Evolutionary conservation across 2,113 vertebrate species (phyloP), one percentile per base, ranked within the genome.

Genomic region (Malaclemys terrapin): DNA sequence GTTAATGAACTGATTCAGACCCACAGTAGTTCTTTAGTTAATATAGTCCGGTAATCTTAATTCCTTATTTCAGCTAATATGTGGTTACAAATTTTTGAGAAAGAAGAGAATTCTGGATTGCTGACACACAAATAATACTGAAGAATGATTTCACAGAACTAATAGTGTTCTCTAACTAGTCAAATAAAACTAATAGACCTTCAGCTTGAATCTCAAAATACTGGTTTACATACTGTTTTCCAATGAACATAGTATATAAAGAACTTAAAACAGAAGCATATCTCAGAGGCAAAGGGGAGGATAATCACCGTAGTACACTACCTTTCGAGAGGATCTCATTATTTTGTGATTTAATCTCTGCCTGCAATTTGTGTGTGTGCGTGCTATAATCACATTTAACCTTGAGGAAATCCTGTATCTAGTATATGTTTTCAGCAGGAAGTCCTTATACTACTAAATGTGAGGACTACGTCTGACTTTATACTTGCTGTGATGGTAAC

Each of bases 331-430:
- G 91, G n/a, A 91, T 88, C 87, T 95, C 84, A 97, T 93, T 93
- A 97, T 88, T 95, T 95, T 95, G 29, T 84, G 88, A 97, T 94
- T 96, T 97, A 97, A 78, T 95, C 79, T 92, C 95, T 83, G 80
- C 80, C 90, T 94, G 38, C 80, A 82, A 89, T 87, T 96, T 95
- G 79, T 95, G 45, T 96, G 81, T 96, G 84, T 76, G 75, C n/a
- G 82, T 57, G 75, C 76, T 95, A 89, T 88, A 97, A 96, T 94
- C 93, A 90, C 81, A 94, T 96, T 96, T 97, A 97, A 97, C 94
- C 97, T 97, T 95, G 89, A 94, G 24, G 95, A 96, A 97, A 97
- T 90, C 92, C 81, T 95, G 93, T 53, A 96, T 80, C 92, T 94
- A 91, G 86, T 91, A 89, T 54, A 89, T 86, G 80, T 35, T 94